Base-by-base conservation (phyloP, 2,113 vertebrate genomes). In the Poecile atricapillus region DNA sequence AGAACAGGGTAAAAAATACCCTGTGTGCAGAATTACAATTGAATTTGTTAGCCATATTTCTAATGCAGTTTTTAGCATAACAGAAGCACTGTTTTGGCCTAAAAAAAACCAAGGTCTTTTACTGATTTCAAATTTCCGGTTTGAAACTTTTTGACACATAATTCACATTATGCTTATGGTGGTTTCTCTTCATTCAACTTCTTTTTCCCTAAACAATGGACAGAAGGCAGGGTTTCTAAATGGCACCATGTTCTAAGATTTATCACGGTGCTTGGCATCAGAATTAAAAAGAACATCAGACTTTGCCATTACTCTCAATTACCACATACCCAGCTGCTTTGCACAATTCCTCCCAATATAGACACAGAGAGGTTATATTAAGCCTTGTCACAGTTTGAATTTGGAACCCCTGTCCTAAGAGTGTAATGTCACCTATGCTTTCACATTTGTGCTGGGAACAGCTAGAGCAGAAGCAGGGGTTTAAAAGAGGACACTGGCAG, bases 401-500 rank as follows among this genome's bases (percentile, higher is more conserved):
- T 90, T 94, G 76, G 92, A 93, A 80, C 30, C 22, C 68, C 74
- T 81, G 62, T 53, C 77, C 44, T 16, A 41, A n/a, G 31, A 68
- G 35, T 69, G 73, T 89, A 62, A 94, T 91, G 81, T 79, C 59
- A 90, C 58, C 19, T 68, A 92, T 75, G 77, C 65, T 67, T 95
- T 86, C 86, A 49, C 43, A 93, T 93, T 93, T 88, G 23, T 90
- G 55, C 60, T 83, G 58, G 86, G 69, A 91, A 92, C 74, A 96
- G 56, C 73, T 80, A 74, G 55, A 86, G 69, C 52, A 89, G 70
- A 89, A 87, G 63, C 70, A 63, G 19, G 21, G 24, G 50, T 93
- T 96, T 93, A 94, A 90, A 84, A 83, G n/a, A 89, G 92, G 83
- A 95, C 80, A 47, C 65, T 87, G 92, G 86, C 83, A 69, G 23